Evolutionary conservation across 37 sponge, comb jelly and placozoan genomes (phyloP).

Genomic region (Ephydatia muelleri): DNA sequence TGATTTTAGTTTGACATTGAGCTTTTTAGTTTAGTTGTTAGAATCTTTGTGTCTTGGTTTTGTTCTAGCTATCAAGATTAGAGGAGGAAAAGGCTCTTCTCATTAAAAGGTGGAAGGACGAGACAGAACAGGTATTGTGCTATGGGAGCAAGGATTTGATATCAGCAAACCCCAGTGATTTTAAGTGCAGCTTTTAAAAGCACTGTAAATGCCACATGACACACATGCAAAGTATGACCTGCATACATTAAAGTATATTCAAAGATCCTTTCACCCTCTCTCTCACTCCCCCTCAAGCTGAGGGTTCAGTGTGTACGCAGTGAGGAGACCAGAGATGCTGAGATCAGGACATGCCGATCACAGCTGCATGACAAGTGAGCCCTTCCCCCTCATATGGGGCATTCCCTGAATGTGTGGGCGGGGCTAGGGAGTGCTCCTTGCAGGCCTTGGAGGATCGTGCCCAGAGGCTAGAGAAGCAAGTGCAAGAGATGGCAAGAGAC

Average conservation of each 20-base stretch:
- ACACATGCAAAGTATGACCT: neutral
- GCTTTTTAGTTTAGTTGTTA: no score
- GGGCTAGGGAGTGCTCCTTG: conserved; percentile 1
- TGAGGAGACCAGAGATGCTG: neutral
- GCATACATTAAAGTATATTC: neutral
- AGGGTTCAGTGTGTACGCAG: neutral
- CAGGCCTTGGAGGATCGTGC: conserved; percentile 11
- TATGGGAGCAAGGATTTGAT: neutral
- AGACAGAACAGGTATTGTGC: neutral
- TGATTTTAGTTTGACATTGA: no score
- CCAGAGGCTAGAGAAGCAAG: conserved; percentile 16
- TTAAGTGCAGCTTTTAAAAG: no score
- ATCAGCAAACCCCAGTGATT: no score
- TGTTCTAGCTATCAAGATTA: neutral
- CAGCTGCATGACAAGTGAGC: neutral
- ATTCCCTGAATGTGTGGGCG: neutral
- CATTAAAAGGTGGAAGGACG: neutral
- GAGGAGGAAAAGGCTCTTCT: neutral
- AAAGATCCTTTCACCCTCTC: neutral
- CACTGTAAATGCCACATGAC: no score
- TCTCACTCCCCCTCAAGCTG: neutral
- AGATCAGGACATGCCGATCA: neutral
- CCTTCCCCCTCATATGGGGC: neutral
- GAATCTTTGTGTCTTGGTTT: no score
- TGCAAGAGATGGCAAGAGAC: neutral